These are phyloP conservation scores for Polydrusus pterygomalis DNA, from an alignment of 2,888 invertebrate species.

Conservation along the genomic window DNA sequence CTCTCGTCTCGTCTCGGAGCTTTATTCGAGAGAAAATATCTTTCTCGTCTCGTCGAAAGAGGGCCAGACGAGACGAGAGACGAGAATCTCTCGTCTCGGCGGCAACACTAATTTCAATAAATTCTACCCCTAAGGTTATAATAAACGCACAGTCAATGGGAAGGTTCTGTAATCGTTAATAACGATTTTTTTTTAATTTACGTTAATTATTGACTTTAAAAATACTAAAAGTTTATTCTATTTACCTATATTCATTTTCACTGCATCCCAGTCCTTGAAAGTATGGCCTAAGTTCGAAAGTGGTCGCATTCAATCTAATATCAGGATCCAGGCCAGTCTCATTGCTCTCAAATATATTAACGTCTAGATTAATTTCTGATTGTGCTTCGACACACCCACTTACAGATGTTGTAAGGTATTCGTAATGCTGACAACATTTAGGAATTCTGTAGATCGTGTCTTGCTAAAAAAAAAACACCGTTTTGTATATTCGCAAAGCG, in stretches of 20 bases:
- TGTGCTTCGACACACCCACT: constrained; percentile 27
- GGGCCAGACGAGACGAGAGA: too few species aligned
- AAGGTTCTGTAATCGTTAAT: too few species aligned
- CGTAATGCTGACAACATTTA: constrained; percentile 59
- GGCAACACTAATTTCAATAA: too few species aligned
- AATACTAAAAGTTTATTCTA: too few species aligned
- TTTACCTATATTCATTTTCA: constrained; percentile 29
- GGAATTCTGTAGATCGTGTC: constrained; percentile 60
- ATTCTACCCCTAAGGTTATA: too few species aligned
- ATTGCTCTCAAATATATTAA: constrained; percentile 55
- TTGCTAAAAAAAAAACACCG: constrained; percentile 41
- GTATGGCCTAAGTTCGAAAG: constrained; percentile 51
- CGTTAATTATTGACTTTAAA: too few species aligned
- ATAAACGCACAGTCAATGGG: too few species aligned
- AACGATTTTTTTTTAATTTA: too few species aligned
- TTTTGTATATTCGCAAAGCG: background rate
- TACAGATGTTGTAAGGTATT: constrained; percentile 11
- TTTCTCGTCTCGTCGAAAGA: too few species aligned
- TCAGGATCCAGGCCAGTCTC: constrained; percentile 56
- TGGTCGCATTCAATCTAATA: constrained; percentile 30
- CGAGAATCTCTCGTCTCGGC: too few species aligned
- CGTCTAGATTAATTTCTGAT: constrained; percentile 10
- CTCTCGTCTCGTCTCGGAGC: too few species aligned
- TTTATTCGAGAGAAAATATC: too few species aligned
- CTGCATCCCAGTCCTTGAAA: constrained; percentile 35